A percentile compares a stretch with the other conserved stretches of the same genome.
These are phyloP conservation scores for Neopipo cinnamomea DNA, from an alignment of 2,113 vertebrate genomes.

Conservation along the genomic window DNA sequence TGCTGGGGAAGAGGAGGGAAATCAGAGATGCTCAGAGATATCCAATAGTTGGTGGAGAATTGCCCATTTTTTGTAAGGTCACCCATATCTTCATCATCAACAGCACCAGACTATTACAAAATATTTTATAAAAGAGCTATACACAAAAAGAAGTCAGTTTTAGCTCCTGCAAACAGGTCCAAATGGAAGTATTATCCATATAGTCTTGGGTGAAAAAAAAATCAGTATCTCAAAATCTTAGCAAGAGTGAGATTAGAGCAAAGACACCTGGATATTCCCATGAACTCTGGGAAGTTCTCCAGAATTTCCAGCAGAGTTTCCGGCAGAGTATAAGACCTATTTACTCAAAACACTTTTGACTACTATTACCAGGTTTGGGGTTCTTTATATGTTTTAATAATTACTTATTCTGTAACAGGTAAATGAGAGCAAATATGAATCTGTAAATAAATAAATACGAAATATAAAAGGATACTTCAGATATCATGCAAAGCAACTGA, in stretches of 20 bases:
- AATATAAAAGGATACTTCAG: background rate
- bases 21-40: background rate
- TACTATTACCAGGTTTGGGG: background rate
- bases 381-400: background rate
- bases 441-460: background rate
- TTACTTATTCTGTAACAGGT: background rate
- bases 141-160: background rate
- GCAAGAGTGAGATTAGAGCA: background rate
- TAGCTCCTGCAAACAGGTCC: background rate
- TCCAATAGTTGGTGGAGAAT: background rate
- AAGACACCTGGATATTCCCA: background rate
- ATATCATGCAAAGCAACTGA: background rate
- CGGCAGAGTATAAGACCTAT: background rate
- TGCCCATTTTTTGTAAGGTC: background rate
- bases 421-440: background rate
- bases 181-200: background rate
- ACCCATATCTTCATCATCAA: background rate
- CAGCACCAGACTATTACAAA: background rate
- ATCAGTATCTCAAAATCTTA: background rate
- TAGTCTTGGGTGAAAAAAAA: background rate
- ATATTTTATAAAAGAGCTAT: background rate
- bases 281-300: background rate
- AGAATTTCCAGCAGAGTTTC: background rate
- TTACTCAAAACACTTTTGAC: background rate
- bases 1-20: background rate